Base-by-base conservation (phyloP, 2,113 vertebrate genomes). In the Psilopogon haemacephalus region DNA sequence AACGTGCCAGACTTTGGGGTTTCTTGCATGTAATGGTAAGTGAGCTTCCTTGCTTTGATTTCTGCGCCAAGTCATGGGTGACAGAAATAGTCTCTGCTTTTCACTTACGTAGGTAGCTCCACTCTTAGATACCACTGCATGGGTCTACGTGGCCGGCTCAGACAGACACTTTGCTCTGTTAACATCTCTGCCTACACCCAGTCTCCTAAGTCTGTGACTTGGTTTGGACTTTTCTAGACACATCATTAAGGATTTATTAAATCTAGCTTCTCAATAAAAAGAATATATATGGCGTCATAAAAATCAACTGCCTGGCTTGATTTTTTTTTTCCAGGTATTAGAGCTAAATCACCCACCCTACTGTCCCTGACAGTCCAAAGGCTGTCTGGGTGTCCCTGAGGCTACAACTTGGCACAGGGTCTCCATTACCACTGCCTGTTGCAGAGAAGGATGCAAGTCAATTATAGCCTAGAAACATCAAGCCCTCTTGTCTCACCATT, bases 1-100 rank as follows among this genome's bases (percentile, higher is more conserved):
- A 96, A 93, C 77, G 48, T 11, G 11, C n/a, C 35, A 64, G 77
- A 5, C 74, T 85, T 84, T 92, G 63, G 82, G 72, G 76, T 91
- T 96, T 96, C 94, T 96, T 84, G 78, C 84, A 84, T 76, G 93
- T 60, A 55, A 75, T 64, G 67, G 80, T 91, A 77, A 97, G 72
- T 19, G 80, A 97, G 90, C 77, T 46, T 68, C 69, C 83, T 77
- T 15, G 12, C 96, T 97, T 97, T 96, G 96, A 96, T 98, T 97
- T 96, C 93, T 94, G 93, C 80, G 94, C 89, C 81, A 90, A 93
- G 95, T 67, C 89, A 64, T 52, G 52, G 86, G 78, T 60, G 52
- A 91, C 92, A 95, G 91, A 95, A 97, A 97, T 87, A 87, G 48
- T 94, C 94, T 72, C 94, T 56, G 64, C 93, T 84, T 91, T 89